Base-by-base conservation (phyloP, 30 jellyfish, hydroid and myxozoan genomes). In the Turritopsis dohrnii region DNA sequence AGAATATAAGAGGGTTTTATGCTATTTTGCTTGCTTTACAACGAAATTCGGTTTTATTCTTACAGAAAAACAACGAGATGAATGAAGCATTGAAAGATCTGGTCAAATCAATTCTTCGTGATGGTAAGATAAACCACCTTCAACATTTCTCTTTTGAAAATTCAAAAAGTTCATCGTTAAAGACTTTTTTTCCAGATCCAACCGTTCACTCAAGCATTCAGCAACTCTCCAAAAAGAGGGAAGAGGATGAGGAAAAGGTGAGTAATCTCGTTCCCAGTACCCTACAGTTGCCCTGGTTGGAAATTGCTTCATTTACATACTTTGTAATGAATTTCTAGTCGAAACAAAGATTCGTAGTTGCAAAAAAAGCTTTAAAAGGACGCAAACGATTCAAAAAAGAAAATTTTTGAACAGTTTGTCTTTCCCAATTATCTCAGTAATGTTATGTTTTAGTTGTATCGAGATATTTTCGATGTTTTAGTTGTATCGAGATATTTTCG, bases 201-300 rank as follows among this genome's bases (percentile, higher is more conserved):
- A 24, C 80, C 29, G 74, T 75, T n/a, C 53, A 28, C 25, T 29
- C 76, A 65, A 66, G 73, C 9, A 53, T 74, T 23, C 75, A 79
- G 22, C 72, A 71, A 9, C 29, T 87, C 1, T 41, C 65, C 72
- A 31, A 66, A 41, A 72, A 53, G 82, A 81, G 84, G 52, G 53
- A 52, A 27, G 84, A 71, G 80, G 89, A 81, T 29, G 95, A 87
- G 75, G 81, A 52, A 17, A 87, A 87, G 87, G 85, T 77, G n/a
- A 30, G 41, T 13, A 41, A 41, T 13, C 60, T 41, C 60, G 60
- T 41, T 41, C 60, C 60, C 5, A 41, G 60, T 5, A 5, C 60
- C 13, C 13, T 41, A 41, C 13, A 13, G n/a, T n/a, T n/a, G n/a
- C n/a, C n/a, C n/a, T n/a, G n/a, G n/a, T n/a, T n/a, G n/a, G n/a